Evolutionary conservation across 2,797 vertebrate species (phyloP), one percentile per base, ranked within the genome.

Genomic region (Jordanella pulchra): DNA sequence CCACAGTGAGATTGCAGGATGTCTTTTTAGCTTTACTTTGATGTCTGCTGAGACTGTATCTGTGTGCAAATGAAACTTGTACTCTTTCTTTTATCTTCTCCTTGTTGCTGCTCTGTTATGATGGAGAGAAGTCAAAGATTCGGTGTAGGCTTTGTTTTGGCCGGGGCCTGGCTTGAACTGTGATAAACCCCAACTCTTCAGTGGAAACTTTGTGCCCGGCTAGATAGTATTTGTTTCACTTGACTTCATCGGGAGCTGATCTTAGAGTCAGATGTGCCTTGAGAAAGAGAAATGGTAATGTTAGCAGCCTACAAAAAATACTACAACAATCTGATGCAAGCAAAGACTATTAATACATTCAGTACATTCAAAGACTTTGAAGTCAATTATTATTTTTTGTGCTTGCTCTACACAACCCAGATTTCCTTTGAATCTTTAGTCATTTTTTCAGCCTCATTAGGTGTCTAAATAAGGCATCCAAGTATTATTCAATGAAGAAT

Each of bases 201-300:
- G 72, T 78, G 69, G 70, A 65, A 69, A 42, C 83, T 82, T 78
- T 68, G 60, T 71, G 4, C 68, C 65, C 73, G 86, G 86, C 84
- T 89, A 89, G 84, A 92, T 85, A 89, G 77, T 48, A 76, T 92
- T 92, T 88, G 81, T 78, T 85, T 85, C 72, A 67, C 92, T 88
- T 72, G 77, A 89, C 81, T 90, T 91, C 82, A 78, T 89, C 73
- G 39, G 79, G 79, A 78, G 73, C 75, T 61, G 72, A 76, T 73
- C 82, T 64, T 76, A 82, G 83, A 90, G 82, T 86, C 86, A 87
- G 89, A 86, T 89, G 87, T 81, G 87, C 69, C 78, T 79, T 72
- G 84, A 77, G 84, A 78, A 79, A 64, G 68, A 64, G 76, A 80
- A 45, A 75, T 75, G 10, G 65, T 67, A 75, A 65, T 68, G 35